Base-by-base conservation (phyloP, 1,140 invertebrate species). In the Drosophila takahashii region DNA sequence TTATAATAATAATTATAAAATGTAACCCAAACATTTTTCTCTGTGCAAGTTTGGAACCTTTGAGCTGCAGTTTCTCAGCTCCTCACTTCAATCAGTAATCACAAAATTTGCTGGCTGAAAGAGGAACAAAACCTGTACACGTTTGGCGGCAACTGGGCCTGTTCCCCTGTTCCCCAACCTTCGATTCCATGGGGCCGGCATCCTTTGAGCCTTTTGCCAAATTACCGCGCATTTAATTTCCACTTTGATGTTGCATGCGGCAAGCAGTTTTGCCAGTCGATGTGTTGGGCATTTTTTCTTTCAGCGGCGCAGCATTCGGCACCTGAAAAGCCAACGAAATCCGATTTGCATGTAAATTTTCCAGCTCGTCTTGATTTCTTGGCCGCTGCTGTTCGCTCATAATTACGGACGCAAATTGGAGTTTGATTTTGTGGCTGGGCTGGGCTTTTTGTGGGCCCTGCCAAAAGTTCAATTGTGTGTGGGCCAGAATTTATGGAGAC, bases 221-320 rank as follows among this genome's bases (percentile, higher is more conserved):
- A 90, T 90, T 90, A 86, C 86, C 80, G 85, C 85, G 85, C 85
- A 90, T 90, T 90, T 90, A 90, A 90, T 90, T 89, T 90, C 79
- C 89, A 90, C 85, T 90, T 90, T 90, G 85, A 90, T 90, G 85
- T 90, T 90, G 85, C 85, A 90, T 81, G 85, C 85, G 85, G 85
- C 85, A 81, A 71, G 77, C 72, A 64, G 45, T 79, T 79, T 81
- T 70, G 56, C 81, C 60, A 47, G 62, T 34, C 67, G 37, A 75
- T 67, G 74, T 76, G 75, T 70, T 67, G 64, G 59, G 58, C 45
- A 69, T 76, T 77, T 77, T 69, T 61, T 77, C 41, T 56, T 61
- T 64, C 54, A 59, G 26, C 47, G 32, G 41, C 45, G 41, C 34
- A 57, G 29, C 29, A 7, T 2, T 2, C 7, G 6, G 72, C 71